phyloP scores from a whole-genome alignment of 2,888 invertebrate species.

The Coecobrya sp. region DNA sequence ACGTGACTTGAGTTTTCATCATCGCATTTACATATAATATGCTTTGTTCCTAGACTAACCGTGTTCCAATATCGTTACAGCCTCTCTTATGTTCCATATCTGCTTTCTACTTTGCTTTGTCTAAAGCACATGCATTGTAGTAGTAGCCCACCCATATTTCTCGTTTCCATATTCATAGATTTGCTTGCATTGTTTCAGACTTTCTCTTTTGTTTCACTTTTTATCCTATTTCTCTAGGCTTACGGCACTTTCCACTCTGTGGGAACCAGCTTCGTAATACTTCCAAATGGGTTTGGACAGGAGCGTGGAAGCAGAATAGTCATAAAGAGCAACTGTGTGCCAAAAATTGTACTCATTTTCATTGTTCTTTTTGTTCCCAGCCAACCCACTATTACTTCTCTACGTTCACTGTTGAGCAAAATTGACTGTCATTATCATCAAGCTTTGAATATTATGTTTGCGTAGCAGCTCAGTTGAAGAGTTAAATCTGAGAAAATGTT shows the following conservation, averaged over 20 bases:
- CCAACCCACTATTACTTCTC: background rate
- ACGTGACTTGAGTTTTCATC: slow-evolving; percentile 78
- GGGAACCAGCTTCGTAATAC: background rate
- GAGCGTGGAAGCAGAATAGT: background rate
- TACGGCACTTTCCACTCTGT: background rate
- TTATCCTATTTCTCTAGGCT: slow-evolving; percentile 23
- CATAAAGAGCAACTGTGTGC: background rate
- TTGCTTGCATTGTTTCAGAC: background rate
- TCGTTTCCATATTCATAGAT: background rate
- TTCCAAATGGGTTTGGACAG: background rate
- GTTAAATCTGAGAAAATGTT: background rate
- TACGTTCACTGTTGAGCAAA: background rate
- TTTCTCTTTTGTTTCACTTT: slow-evolving; percentile 25
- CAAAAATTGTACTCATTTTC: background rate
- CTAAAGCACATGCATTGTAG: too few relatives aligned
- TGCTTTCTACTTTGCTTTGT: background rate
- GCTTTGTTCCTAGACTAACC: background rate
- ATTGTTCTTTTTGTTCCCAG: background rate
- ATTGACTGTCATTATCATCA: slow-evolving; percentile 4
- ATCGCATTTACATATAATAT: slow-evolving; percentile 73
- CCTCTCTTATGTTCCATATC: background rate
- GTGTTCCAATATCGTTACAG: background rate
- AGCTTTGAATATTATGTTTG: background rate
- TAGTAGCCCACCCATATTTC: background rate
- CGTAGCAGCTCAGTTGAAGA: background rate